These are phyloP conservation scores for Eupithecia abbreviata DNA, from an alignment of 2,888 invertebrate genomes.

Conservation along the genomic window DNA sequence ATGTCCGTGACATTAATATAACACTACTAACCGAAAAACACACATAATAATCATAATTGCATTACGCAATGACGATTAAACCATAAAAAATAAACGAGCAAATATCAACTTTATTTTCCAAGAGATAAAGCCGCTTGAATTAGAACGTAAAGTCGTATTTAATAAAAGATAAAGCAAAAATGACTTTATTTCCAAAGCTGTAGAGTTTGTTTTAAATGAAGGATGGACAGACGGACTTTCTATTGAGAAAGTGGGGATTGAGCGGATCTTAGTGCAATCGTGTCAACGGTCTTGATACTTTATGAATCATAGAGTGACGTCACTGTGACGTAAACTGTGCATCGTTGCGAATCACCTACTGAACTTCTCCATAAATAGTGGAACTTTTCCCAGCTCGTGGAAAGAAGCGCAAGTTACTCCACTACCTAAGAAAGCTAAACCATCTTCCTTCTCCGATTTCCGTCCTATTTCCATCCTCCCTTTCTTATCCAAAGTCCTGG, in stretches of 20 bases:
- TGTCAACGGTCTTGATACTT: slow-evolving; percentile 52
- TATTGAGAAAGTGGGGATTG: slow-evolving; percentile 59
- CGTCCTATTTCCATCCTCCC: too few relatives aligned
- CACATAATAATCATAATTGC: slow-evolving; percentile 49
- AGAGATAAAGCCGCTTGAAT: background rate
- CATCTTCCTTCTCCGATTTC: too few relatives aligned
- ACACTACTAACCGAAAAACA: slow-evolving; percentile 74
- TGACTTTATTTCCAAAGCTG: background rate
- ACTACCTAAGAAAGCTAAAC: too few relatives aligned
- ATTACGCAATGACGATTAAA: slow-evolving; percentile 63
- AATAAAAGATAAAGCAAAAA: background rate
- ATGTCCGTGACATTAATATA: slow-evolving; percentile 46
- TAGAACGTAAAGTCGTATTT: background rate
- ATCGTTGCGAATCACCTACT: background rate
- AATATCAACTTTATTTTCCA: slow-evolving; percentile 38
- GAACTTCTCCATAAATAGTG: too few relatives aligned
- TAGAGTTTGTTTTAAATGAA: background rate
- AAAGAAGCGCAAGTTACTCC: too few relatives aligned
- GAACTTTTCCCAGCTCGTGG: too few relatives aligned
- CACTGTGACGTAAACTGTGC: background rate
- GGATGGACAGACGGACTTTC: slow-evolving; percentile 50
- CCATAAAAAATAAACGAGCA: slow-evolving; percentile 22
- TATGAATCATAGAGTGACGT: slow-evolving; percentile 18
- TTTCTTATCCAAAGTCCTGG: too few relatives aligned
- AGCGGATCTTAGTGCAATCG: slow-evolving; percentile 55